Base-by-base conservation (phyloP, 2,113 vertebrate genomes). In the Phainopepla nitens region DNA sequence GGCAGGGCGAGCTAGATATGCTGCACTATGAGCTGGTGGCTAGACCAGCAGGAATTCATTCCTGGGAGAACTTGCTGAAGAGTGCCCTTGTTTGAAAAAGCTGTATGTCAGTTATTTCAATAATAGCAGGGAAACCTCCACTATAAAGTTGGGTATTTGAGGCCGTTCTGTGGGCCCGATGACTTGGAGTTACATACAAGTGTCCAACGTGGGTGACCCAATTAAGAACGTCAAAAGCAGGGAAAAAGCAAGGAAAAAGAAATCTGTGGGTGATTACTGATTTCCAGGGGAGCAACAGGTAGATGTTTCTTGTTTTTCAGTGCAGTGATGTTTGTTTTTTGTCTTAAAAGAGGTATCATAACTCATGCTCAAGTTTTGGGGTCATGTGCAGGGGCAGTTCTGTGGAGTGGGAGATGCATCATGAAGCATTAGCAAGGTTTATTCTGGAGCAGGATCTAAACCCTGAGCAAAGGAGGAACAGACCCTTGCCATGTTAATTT, bases 1-100 rank as follows among this genome's bases (percentile, higher is more conserved):
- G 71, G 58, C 62, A 47, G 53, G 29, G 23, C 0, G 0, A 68
- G 42, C 33, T 53, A 5, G 16, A 51, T 4, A 2, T 36, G 45
- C 65, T 75, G 65, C 1, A 3, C 3, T 65, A 68, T 51, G 39
- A 76, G 44, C 60, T 16, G 9, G 45, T 1, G 5, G 10, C 65
- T 87, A 27, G 36, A 41, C 11, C 54, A 62, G 44, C 57, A 90
- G 65, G 41, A 88, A 31, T 65, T 57, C 0, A n/a, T 56, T 61
- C 3, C 0, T 78, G 47, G 29, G n/a, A 78, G 24, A 62, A 33
- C 49, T 78, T 92, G 25, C 42, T 66, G 45, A 73, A 70, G 33
- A 42, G 10, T 61, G 57, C 11, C 21, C 8, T 86, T 66, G 44
- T 71, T 83, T 54, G 68, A 45, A 79, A n/a, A 51, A 70, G 21